A percentile compares a stretch with the other conserved stretches of the same genome.
phyloP scores from a whole-genome alignment of 2,888 invertebrate genomes.

The Ormyrus thymus region DNA sequence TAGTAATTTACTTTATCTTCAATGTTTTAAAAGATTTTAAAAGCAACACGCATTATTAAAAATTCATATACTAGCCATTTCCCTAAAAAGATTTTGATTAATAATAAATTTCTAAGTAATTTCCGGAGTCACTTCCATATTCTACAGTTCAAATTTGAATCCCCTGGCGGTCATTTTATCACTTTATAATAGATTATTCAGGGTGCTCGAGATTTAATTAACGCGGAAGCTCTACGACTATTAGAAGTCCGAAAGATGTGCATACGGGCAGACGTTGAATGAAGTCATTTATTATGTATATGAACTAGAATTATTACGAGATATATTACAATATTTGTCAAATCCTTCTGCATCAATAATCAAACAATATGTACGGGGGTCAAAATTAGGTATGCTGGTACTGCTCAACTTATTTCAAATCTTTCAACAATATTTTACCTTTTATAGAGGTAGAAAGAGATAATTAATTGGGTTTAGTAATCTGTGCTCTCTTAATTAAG shows the following conservation, averaged over 20 bases:
- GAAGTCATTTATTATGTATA: constrained; percentile 31
- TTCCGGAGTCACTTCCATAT: background rate
- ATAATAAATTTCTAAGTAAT: background rate
- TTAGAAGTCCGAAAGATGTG: constrained; percentile 26
- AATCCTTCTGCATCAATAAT: background rate
- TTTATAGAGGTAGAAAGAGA: too few relatives aligned
- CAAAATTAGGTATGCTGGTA: too few relatives aligned
- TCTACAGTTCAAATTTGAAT: constrained; percentile 1
- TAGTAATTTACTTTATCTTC: too few relatives aligned
- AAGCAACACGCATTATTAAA: too few relatives aligned
- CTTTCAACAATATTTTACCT: too few relatives aligned
- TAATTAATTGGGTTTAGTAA: too few relatives aligned
- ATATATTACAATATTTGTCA: constrained; percentile 1
- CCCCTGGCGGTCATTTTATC: background rate
- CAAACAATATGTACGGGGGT: background rate
- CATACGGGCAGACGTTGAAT: constrained; percentile 11
- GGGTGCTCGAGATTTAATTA: constrained; percentile 50
- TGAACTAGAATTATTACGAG: constrained; percentile 9
- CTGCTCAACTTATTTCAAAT: too few relatives aligned
- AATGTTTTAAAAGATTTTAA: too few relatives aligned
- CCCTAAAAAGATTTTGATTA: too few relatives aligned
- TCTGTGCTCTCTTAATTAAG: too few relatives aligned
- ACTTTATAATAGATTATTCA: constrained; percentile 35
- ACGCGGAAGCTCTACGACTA: constrained; percentile 36
- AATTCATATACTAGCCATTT: too few relatives aligned